Conservation (phyloP, 1,140 invertebrate species). For the Macrocentrus cingulum region DNA sequence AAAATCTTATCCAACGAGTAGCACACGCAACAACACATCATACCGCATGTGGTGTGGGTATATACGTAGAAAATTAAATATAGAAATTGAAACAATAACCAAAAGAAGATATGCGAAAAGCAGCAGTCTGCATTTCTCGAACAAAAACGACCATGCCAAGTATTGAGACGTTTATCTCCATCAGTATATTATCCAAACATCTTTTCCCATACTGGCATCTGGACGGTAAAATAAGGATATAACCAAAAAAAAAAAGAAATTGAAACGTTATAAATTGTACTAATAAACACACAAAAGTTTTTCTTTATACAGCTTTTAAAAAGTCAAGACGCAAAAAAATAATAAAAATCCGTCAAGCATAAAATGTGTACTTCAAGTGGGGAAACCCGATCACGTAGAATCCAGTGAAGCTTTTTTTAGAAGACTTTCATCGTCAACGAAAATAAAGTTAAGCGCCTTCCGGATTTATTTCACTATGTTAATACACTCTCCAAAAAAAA, state of each 20-base stretch:
- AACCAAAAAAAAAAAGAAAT: no score
- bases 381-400: conserved; percentile 26
- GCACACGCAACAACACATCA: no score
- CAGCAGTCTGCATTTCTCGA: conserved; percentile 9
- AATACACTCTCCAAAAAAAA: no score
- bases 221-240: background rate
- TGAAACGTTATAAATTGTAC: no score
- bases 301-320: no score
- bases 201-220: background rate
- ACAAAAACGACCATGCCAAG: background rate
- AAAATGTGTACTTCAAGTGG: background rate
- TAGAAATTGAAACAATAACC: conserved; percentile 28
- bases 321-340: background rate
- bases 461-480: conserved; percentile 21
- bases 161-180: background rate
- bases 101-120: conserved; percentile 3
- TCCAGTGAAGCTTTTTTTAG: conserved; percentile 26
- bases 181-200: background rate
- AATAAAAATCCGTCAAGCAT: background rate
- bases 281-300: no score
- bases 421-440: conserved; percentile 13
- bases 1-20: no score
- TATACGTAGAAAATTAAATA: conserved; percentile 16
- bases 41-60: no score
- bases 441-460: conserved; percentile 22